Base-by-base conservation (phyloP, 2,113 vertebrate species). In the Romanogobio albipinnatus region DNA sequence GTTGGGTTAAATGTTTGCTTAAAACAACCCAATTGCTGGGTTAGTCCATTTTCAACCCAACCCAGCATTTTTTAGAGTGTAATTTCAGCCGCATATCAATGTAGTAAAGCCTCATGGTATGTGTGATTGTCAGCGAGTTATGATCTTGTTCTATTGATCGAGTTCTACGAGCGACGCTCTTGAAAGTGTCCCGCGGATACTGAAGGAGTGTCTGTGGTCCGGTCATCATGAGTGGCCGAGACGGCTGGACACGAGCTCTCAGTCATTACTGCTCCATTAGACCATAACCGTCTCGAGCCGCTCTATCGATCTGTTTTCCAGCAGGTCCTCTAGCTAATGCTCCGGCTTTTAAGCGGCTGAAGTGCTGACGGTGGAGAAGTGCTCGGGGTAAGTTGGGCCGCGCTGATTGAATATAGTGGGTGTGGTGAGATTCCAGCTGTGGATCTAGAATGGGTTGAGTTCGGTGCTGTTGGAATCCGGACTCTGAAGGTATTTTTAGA, bases 271-370 rank as follows among this genome's bases (percentile, higher is more conserved):
- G 19, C 33, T 77, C 75, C 75, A 77, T 77, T 77, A 77, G 75
- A 51, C 36, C 49, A 13, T 58, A n/a, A 36, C 26, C 49, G 2
- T 39, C 22, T 43, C 11, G n/a, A 66, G 26, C 36, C 81, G 29
- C 71, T 84, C 43, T 86, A 85, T 85, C 66, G 85, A 86, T 88
- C 24, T 47, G 66, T 70, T 81, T 45, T 71, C n/a, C 51, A 84
- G 70, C 82, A 64, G 3, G 56, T 59, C 74, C 70, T 85, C 56
- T 56, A 58, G 49, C 73, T 86, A 87, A 86, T 87, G 83, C 59
- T 14, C 81, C 68, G 80, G 39, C 76, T 84, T 73, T 86, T 84
- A 56, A 76, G 51, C 62, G 45, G 71, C 75, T 61, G 75, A 39
- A 86, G 70, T 64, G 77, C 73, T 85, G 84, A 85, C 19, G 39